Evolutionary conservation across 2,113 vertebrate species (phyloP).

Genomic region (Pundamilia nyererei): DNA sequence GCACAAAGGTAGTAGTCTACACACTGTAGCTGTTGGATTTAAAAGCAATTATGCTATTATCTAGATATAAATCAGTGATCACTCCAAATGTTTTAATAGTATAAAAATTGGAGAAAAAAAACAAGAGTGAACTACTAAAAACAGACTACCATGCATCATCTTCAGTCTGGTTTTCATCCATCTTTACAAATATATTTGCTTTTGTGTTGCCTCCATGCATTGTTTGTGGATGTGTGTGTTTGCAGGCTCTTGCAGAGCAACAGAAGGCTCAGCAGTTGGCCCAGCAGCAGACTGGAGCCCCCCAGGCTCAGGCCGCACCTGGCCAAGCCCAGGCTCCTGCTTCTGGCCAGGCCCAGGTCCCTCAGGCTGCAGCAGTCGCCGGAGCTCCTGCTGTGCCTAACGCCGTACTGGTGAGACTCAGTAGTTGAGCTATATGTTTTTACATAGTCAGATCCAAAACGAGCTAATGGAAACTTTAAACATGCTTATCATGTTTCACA

Average conservation of each 20-base stretch:
- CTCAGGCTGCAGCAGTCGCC: conserved; percentile 75
- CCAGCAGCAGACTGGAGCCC: conserved; percentile 72
- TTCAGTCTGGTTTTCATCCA: background rate
- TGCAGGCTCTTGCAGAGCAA: conserved; percentile 84
- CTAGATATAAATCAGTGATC: background rate
- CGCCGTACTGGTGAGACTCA: conserved; percentile 83
- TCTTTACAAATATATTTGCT: background rate
- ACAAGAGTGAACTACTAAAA: background rate
- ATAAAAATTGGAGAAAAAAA: background rate
- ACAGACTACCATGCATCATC: background rate
- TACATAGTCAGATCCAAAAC: background rate
- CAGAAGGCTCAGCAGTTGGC: conserved; percentile 83
- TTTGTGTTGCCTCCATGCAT: background rate
- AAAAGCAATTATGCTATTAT: background rate
- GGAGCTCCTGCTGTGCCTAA: conserved; percentile 81
- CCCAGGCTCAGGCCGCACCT: conserved; percentile 61
- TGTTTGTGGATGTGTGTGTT: background rate
- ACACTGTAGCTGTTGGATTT: background rate
- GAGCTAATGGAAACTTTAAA: background rate
- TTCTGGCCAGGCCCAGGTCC: conserved; percentile 68
- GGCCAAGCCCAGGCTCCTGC: conserved; percentile 66
- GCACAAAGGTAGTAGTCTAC: background rate
- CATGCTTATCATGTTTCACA: conserved; percentile 53
- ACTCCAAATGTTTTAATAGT: background rate
- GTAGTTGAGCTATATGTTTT: background rate